Percentiles rank a stretch among this genome's conserved stretches.
Conservation (phyloP, 1,140 invertebrate genomes). For the Apis dorsata region DNA sequence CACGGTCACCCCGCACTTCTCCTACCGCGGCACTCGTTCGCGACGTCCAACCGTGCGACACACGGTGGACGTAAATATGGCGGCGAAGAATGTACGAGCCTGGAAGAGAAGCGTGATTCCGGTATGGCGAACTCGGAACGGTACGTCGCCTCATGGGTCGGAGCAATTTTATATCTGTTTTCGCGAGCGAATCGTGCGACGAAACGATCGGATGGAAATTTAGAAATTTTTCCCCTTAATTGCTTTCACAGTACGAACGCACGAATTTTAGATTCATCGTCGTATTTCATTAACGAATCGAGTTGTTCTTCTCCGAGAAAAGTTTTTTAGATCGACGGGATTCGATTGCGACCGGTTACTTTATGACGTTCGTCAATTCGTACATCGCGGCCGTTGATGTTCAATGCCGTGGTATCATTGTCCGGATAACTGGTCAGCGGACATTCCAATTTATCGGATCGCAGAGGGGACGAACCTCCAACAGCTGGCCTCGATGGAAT, state of each 20-base stretch:
- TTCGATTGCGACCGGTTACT: constrained; percentile 31
- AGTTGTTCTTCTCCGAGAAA: neutral
- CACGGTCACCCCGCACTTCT: constrained; percentile 32
- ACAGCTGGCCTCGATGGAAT: constrained; percentile 64
- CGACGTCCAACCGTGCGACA: constrained; percentile 41
- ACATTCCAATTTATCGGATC: constrained; percentile 75
- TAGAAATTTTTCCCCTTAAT: too few relatives aligned
- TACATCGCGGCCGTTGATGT: constrained; percentile 52
- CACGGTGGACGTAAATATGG: constrained; percentile 51
- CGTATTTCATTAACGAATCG: too few relatives aligned
- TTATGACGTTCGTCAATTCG: constrained; percentile 32
- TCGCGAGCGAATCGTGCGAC: too few relatives aligned
- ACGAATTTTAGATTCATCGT: too few relatives aligned
- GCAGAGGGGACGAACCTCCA: constrained; percentile 64
- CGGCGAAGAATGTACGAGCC: constrained; percentile 39
- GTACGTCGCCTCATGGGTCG: constrained; percentile 14
- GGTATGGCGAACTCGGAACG: constrained; percentile 42
- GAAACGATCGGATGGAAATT: too few relatives aligned
- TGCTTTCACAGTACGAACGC: too few relatives aligned
- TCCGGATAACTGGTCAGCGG: constrained; percentile 64
- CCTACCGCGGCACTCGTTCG: neutral
- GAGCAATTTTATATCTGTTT: too few relatives aligned
- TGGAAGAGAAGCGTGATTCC: constrained; percentile 41
- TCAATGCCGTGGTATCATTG: constrained; percentile 58
- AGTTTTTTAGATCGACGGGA: constrained; percentile 11